Base-by-base conservation (phyloP, 53 echinoderm and acorn worm species). In the Echinarachnius parma region DNA sequence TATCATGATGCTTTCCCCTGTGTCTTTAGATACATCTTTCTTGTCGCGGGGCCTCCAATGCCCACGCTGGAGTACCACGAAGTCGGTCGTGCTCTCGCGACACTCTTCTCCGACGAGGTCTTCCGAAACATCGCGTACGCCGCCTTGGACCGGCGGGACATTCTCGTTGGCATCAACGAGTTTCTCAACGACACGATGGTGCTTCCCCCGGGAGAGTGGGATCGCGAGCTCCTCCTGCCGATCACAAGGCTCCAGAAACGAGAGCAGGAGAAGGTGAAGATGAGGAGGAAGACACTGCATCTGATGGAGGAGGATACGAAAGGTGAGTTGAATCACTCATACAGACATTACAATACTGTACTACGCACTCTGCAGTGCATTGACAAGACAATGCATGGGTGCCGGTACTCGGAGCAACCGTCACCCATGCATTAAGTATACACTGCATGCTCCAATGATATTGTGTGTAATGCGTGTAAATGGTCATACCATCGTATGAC, bases 101-200 rank as follows among this genome's bases (percentile, higher is more conserved):
- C 93, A 0, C 89, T 93, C 11, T 89, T 93, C 45, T 89, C 93
- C 2, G 89, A 93, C 78, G 93, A 93, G 75, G 93, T 87, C n/a
- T 96, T 98, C 70, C 76, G 90, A 8, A 87, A 98, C 49, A 91
- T 85, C 27, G 98, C 98, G 14, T 91, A 98, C 74, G 52, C 78
- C 16, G 91, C 91, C 53, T 35, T 61, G 9, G 88, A 86, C 71
- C 83, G 87, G 55, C 80, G 85, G 32, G 91, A 91, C 83, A 84
- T 96, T 33, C 68, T 96, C 74, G 80, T 88, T n/a, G 98, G 90
- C 25, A 91, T 98, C 75, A 86, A 92, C 77, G 88, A 87, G 55
- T 92, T 92, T 50, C 76, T 98, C 10, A 88, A 92, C 53, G 85
- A 88, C 45, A 98, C 91, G 34, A 98, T 98, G 91, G 91, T 98